Conservation (phyloP, 2,888 invertebrate species). For the Chaetogeoica ovagalla region DNA sequence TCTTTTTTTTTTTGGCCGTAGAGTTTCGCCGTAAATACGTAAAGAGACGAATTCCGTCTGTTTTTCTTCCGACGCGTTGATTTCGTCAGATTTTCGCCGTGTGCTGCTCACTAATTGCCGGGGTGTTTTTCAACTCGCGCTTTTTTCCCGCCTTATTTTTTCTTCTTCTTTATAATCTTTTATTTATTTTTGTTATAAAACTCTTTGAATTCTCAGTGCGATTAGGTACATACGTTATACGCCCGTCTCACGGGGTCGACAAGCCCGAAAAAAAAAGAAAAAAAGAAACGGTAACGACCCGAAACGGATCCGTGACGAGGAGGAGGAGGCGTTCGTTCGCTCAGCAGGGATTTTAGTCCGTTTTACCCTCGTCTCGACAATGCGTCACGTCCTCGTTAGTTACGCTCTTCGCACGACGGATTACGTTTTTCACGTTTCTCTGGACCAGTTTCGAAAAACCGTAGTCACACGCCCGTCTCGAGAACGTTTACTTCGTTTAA, state of each 20-base stretch:
- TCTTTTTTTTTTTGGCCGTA: no score
- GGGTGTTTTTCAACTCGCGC: background rate
- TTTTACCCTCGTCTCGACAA: constrained; percentile 8
- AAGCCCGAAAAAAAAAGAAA: background rate
- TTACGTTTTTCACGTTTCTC: constrained; percentile 28
- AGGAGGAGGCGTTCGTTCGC: constrained; percentile 17
- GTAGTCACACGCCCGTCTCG: background rate
- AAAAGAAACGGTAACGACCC: constrained; percentile 36
- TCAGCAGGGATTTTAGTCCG: constrained; percentile 29
- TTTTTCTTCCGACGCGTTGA: no score
- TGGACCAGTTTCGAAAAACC: constrained; percentile 33
- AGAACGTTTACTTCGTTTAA: no score
- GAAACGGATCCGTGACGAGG: constrained; percentile 20
- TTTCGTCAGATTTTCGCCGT: no score
- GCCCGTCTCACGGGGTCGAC: constrained; percentile 10
- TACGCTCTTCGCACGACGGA: constrained; percentile 33
- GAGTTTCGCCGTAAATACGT: no score
- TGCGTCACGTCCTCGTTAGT: constrained; percentile 45
- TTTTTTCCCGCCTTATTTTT: no score
- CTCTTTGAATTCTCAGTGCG: no score
- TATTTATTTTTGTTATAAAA: no score
- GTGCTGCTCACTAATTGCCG: background rate
- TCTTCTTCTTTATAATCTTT: no score
- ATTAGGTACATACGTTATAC: no score
- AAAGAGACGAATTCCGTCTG: no score